Conservation (phyloP, 1,140 invertebrate species). For the Drosophila saltans region DNA sequence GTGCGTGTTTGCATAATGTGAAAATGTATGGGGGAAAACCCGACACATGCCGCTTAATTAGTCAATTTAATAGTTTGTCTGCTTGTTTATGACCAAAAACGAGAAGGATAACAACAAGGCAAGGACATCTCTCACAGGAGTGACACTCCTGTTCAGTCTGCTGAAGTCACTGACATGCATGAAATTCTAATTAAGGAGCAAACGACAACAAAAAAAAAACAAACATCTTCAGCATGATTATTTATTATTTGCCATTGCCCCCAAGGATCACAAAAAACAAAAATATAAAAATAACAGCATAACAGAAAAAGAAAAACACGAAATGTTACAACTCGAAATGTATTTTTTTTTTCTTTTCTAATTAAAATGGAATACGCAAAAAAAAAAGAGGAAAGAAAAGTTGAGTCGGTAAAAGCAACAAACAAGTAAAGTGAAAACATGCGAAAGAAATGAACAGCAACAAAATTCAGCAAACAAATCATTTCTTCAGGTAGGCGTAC, state of each 20-base stretch:
- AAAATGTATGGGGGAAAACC: constrained; percentile 23
- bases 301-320: constrained; percentile 31
- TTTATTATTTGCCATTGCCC: constrained; percentile 64
- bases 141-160: constrained; percentile 40
- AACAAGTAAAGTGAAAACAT: constrained; percentile 43
- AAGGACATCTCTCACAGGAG: constrained; percentile 48
- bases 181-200: constrained; percentile 72
- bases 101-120: constrained; percentile 6
- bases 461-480: constrained; percentile 57
- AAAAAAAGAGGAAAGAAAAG: constrained; percentile 37
- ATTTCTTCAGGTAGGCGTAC: constrained; percentile 47
- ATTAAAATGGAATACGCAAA: constrained; percentile 63
- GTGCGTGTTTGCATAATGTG: constrained; percentile 73
- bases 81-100: constrained; percentile 62
- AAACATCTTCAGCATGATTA: constrained; percentile 47
- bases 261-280: constrained; percentile 47
- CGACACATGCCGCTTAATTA: constrained; percentile 68
- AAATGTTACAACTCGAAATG: constrained; percentile 52
- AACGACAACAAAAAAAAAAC: constrained; percentile 50
- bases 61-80: constrained; percentile 76
- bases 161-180: constrained; percentile 42
- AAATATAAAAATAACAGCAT: constrained; percentile 42
- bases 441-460: constrained; percentile 44
- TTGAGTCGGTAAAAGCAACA: constrained; percentile 48
- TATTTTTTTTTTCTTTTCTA: constrained; percentile 48